Conservation (phyloP, 2,797 vertebrate species). For the Lerista edwardsae region DNA sequence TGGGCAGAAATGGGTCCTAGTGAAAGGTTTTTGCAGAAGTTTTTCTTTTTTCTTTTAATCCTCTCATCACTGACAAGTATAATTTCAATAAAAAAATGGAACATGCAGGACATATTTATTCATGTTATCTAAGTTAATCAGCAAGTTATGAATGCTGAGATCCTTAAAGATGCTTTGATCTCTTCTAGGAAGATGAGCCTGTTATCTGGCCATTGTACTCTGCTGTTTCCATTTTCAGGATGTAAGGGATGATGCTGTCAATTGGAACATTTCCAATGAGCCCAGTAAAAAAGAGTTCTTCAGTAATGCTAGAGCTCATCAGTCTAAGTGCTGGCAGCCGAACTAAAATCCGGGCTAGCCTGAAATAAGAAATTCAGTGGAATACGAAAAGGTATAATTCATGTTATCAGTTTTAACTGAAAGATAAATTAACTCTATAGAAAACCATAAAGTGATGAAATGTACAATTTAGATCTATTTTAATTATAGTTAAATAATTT, state of each 20-base stretch:
- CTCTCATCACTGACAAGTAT: too few relatives aligned
- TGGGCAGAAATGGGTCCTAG: conserved; percentile 65
- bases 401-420: neutral
- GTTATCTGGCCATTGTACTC: conserved; percentile 97
- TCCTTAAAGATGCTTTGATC: conserved; percentile 15
- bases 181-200: conserved; percentile 81
- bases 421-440: neutral
- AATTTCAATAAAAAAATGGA: conserved; percentile 56
- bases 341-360: conserved; percentile 93
- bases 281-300: conserved; percentile 98
- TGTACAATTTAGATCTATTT: conserved; percentile 26
- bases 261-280: conserved; percentile 98
- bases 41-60: too few relatives aligned
- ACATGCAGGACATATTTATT: conserved; percentile 57
- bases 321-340: conserved; percentile 94
- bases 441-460: conserved; percentile 1
- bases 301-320: conserved; percentile 97
- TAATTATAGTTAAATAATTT: neutral
- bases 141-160: conserved; percentile 30
- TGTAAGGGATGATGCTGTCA: conserved; percentile 99
- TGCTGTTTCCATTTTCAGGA: conserved; percentile 98
- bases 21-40: conserved; percentile 56
- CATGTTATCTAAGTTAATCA: conserved; percentile 33
- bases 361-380: conserved; percentile 69
- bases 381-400: conserved; percentile 35